Conservation (phyloP, 1,140 invertebrate genomes). For the Brachionus rubens region DNA sequence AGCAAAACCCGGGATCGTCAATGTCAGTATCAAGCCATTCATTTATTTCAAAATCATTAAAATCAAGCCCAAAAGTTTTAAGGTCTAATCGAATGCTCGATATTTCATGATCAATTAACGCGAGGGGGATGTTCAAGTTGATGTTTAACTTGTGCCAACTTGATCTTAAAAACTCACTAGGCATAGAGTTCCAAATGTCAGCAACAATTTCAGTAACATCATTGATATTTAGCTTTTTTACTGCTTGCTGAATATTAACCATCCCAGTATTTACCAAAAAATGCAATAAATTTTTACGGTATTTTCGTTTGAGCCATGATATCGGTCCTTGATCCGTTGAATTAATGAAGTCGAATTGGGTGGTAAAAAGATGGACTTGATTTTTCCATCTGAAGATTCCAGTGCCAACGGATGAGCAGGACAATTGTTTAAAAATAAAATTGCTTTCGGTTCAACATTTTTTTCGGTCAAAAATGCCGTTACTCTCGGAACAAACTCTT, state of each 20-base stretch:
- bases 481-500: background rate
- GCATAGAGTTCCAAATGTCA: background rate
- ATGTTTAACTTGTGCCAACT: background rate
- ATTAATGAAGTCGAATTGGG: background rate
- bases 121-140: background rate
- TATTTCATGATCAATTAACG: no score
- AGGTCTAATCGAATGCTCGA: no score
- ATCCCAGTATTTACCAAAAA: background rate
- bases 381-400: background rate
- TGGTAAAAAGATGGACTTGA: background rate
- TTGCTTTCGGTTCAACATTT: background rate
- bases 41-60: no score
- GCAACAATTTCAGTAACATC: background rate
- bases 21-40: no score
- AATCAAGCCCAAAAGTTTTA: no score
- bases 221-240: background rate
- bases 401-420: background rate
- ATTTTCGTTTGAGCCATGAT: background rate
- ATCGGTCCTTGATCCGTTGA: background rate
- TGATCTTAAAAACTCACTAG: background rate
- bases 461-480: background rate
- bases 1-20: no score
- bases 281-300: background rate
- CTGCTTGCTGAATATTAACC: background rate
- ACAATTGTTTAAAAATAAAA: background rate